A percentile compares a stretch with the other conserved stretches of the same genome.
These are phyloP conservation scores for Crotalus tigris DNA, from an alignment of 2,113 vertebrate genomes.

Conservation along the genomic window DNA sequence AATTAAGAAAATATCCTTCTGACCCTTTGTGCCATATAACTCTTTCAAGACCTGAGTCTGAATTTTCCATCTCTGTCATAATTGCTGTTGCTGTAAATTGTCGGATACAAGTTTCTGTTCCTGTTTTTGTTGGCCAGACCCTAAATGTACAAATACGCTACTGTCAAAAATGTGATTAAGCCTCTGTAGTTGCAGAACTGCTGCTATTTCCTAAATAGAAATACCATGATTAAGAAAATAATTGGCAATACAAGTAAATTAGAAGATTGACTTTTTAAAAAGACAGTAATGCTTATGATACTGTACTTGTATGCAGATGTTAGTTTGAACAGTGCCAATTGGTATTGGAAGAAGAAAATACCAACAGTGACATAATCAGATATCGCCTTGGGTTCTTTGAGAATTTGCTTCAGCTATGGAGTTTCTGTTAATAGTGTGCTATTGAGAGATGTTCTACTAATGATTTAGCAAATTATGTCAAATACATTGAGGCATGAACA, in stretches of 20 bases:
- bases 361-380: neutral
- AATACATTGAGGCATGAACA: neutral
- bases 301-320: neutral
- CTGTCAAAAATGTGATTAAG: neutral
- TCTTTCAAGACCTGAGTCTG: neutral
- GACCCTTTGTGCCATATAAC: neutral
- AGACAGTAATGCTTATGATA: neutral
- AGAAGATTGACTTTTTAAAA: neutral
- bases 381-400: neutral
- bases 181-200: neutral
- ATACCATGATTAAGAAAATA: neutral
- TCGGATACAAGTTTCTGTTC: neutral
- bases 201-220: neutral
- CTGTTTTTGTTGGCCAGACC: neutral
- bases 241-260: neutral
- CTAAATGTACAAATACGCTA: neutral
- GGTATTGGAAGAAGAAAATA: neutral
- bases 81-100: neutral
- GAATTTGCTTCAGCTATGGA: neutral
- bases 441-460: neutral
- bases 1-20: neutral
- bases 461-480: constrained; percentile 14
- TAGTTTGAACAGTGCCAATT: neutral
- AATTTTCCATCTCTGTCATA: neutral
- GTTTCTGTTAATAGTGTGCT: neutral